Percentiles rank a stretch among this genome's conserved stretches.
phyloP scores from a whole-genome alignment of 2,113 vertebrate species.

The Ceyx cyanopectus region DNA sequence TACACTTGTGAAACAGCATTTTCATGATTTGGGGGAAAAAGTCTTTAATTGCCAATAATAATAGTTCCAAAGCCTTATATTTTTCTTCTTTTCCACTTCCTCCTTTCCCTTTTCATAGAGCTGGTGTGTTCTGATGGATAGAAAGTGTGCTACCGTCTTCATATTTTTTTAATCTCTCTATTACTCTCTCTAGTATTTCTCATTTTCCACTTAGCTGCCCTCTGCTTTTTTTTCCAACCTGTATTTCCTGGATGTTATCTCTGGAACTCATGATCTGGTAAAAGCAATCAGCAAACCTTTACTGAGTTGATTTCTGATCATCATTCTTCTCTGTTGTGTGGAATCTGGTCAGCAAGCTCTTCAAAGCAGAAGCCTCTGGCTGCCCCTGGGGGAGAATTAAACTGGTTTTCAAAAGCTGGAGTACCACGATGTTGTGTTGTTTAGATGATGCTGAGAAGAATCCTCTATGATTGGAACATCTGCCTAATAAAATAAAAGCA shows the following conservation, averaged over 20 bases:
- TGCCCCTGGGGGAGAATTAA: background rate
- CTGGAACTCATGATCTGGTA: background rate
- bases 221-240: background rate
- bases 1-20: conserved; percentile 7
- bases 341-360: background rate
- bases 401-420: background rate
- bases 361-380: background rate
- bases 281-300: background rate
- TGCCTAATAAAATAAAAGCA: background rate
- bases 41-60: conserved; percentile 57
- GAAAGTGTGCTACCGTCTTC: background rate
- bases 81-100: conserved; percentile 34
- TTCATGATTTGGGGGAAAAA: background rate
- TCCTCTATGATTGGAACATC: background rate
- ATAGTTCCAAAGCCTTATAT: conserved; percentile 9
- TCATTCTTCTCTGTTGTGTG: background rate
- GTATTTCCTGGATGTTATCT: background rate
- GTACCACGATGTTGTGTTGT: background rate
- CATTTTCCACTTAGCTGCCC: background rate
- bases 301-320: background rate
- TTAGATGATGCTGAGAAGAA: background rate
- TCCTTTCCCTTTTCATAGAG: background rate
- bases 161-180: background rate
- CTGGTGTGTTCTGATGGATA: background rate
- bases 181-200: background rate